Evolutionary conservation across 2,113 vertebrate species (phyloP).

Genomic region (Sialia sialis): DNA sequence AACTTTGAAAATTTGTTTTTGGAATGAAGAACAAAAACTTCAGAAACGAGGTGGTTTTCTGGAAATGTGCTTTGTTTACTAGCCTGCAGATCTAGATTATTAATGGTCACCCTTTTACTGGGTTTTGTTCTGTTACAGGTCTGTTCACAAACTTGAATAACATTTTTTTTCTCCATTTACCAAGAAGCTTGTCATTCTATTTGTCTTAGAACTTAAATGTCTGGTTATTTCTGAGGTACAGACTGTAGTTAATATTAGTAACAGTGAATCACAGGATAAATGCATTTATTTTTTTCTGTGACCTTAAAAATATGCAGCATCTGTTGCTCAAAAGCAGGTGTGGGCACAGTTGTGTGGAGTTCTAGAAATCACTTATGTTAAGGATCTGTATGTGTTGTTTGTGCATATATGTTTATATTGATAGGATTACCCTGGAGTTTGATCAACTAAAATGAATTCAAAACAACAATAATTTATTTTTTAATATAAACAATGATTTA

Average conservation of each 20-base stretch:
- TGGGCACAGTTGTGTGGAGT: background rate
- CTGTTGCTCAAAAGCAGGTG: background rate
- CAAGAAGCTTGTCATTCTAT: background rate
- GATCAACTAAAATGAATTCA: background rate
- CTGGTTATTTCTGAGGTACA: background rate
- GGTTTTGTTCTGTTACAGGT: background rate
- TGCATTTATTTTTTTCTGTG: background rate
- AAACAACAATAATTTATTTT: background rate
- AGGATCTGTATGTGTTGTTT: background rate
- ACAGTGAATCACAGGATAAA: background rate
- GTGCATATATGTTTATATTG: background rate
- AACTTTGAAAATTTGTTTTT: background rate
- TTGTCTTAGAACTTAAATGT: background rate
- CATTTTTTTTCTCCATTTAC: background rate
- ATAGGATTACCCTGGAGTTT: background rate
- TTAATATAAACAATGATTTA: background rate
- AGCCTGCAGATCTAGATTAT: background rate
- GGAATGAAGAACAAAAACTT: background rate
- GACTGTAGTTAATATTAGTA: background rate
- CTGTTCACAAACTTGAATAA: background rate
- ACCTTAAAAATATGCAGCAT: background rate
- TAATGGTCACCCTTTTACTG: background rate
- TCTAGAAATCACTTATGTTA: background rate
- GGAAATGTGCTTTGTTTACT: background rate
- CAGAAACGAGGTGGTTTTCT: background rate